Evolutionary conservation across 1,140 invertebrate genomes (phyloP).

Genomic region (Caenorhabditis inopinata): DNA sequence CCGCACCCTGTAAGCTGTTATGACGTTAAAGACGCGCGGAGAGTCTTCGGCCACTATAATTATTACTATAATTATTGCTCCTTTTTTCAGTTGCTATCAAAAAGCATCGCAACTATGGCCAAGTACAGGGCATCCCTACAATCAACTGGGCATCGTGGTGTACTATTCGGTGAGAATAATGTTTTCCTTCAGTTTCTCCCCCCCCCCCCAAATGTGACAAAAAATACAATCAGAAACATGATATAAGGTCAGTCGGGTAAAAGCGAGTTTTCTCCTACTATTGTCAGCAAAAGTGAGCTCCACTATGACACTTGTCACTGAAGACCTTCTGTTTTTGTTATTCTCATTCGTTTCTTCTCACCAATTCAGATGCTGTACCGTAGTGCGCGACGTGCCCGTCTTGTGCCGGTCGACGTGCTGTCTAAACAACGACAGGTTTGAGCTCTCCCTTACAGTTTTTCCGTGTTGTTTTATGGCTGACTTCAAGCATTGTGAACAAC

Average conservation of each 20-base stretch:
- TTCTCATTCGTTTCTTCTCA: too few species aligned
- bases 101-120: conserved; percentile 41
- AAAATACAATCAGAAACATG: background rate
- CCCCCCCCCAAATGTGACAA: too few species aligned
- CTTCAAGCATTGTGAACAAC: too few species aligned
- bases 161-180: conserved; percentile 36
- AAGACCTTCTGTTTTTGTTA: background rate
- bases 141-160: conserved; percentile 41
- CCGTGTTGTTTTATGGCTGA: too few species aligned
- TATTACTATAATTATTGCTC: background rate
- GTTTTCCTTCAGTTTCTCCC: background rate
- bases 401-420: conserved; percentile 39
- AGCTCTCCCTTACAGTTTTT: too few species aligned
- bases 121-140: conserved; percentile 38
- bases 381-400: conserved; percentile 41
- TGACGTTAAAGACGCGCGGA: background rate
- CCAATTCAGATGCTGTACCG: conserved; percentile 42
- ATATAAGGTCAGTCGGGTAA: background rate
- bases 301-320: too few species aligned
- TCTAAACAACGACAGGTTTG: conserved; percentile 44
- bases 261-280: too few species aligned
- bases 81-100: conserved; percentile 39
- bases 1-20: too few species aligned
- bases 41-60: background rate
- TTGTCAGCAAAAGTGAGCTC: too few species aligned